Percentiles rank a stretch among this genome's conserved stretches.
Evolutionary conservation across 2,797 vertebrate species (phyloP).

Genomic region (Spinus olivaceus): DNA sequence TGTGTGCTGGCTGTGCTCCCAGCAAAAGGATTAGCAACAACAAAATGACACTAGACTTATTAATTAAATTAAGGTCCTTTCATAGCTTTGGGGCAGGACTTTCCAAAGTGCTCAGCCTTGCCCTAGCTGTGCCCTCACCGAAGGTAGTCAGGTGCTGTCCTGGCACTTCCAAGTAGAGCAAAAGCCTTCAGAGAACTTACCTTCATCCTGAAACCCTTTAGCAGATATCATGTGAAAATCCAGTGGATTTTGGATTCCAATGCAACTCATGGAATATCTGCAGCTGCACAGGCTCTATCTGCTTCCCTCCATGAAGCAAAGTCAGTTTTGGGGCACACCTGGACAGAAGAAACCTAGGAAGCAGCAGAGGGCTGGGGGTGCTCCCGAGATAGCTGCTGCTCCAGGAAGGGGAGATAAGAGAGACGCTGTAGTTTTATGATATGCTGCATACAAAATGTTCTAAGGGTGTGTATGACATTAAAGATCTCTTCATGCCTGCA

Average conservation of each 20-base stretch:
- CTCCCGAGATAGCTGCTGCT: not conserved
- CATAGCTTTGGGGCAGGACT: not conserved
- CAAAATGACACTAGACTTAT: constrained; percentile 6
- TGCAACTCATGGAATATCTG: not conserved
- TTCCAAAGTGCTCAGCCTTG: not conserved
- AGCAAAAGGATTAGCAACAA: constrained; percentile 25
- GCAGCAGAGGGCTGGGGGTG: not conserved
- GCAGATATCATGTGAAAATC: not conserved
- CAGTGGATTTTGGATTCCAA: not conserved
- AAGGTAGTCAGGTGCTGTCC: not conserved
- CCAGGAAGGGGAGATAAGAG: not conserved
- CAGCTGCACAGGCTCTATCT: not conserved
- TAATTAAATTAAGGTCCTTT: not conserved
- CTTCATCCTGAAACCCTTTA: not conserved
- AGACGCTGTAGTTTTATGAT: not conserved
- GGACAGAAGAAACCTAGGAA: not conserved
- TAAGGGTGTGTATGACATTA: not conserved
- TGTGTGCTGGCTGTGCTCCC: not conserved
- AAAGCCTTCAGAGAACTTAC: not conserved
- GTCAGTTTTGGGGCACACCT: not conserved
- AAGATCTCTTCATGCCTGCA: not conserved
- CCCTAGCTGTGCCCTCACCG: not conserved
- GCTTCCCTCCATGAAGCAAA: not conserved
- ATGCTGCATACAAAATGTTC: not conserved
- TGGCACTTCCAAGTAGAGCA: not conserved